Conservation (phyloP, 2,797 vertebrate species). For the Scyliorhinus canicula region DNA sequence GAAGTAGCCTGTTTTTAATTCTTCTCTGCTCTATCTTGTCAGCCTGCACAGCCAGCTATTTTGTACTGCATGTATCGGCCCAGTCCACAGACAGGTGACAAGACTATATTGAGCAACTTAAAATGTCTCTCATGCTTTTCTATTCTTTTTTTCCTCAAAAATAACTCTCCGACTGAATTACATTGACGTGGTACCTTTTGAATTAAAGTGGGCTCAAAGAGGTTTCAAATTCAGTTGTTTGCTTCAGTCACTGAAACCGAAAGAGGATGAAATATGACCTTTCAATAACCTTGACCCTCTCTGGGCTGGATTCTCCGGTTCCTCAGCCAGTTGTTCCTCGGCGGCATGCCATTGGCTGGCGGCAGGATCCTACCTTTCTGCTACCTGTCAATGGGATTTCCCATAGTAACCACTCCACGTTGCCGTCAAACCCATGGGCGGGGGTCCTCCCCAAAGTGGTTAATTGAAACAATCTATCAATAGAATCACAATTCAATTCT, state of each 20-base stretch:
- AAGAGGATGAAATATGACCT: too few species aligned
- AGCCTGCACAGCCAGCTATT: background rate
- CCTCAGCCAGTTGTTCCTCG: too few species aligned
- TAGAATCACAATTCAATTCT: background rate
- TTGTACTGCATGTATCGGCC: background rate
- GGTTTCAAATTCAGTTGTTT: background rate
- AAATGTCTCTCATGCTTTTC: background rate
- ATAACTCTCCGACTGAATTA: background rate
- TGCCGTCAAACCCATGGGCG: too few species aligned
- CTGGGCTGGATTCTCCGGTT: too few species aligned
- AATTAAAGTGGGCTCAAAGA: background rate
- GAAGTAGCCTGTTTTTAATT: background rate
- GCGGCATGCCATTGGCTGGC: too few species aligned
- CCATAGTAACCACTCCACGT: background rate
- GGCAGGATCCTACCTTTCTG: too few species aligned
- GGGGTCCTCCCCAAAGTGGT: background rate
- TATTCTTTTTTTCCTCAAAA: background rate
- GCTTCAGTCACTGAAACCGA: background rate
- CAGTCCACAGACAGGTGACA: background rate
- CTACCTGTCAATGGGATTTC: too few species aligned
- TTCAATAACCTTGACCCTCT: background rate
- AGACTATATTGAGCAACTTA: too few species aligned
- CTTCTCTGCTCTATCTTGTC: background rate
- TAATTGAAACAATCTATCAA: background rate
- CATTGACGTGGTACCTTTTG: too few species aligned